Conservation (phyloP, 2,888 invertebrate genomes). For the Drosophila multiciliata region DNA sequence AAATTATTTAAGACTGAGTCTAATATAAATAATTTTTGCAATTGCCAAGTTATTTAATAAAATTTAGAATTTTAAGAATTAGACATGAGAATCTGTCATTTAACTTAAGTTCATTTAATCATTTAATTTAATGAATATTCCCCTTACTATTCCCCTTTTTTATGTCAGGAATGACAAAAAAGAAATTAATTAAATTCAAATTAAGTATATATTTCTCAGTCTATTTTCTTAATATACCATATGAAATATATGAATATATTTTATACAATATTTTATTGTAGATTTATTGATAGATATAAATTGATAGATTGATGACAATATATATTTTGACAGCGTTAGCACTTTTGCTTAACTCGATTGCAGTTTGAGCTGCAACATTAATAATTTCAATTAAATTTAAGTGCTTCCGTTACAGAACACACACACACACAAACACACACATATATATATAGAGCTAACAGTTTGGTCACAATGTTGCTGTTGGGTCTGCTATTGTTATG, state of each 20-base stretch:
- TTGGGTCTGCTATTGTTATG: conserved; percentile 30
- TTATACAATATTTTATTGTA: too few species aligned
- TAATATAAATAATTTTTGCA: neutral
- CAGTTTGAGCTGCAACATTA: conserved; percentile 42
- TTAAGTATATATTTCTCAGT: neutral
- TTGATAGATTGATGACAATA: conserved; percentile 15
- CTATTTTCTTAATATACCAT: neutral
- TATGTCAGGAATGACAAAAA: neutral
- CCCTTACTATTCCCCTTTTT: too few species aligned
- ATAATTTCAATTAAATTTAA: conserved; percentile 60
- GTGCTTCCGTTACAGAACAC: conserved; percentile 25
- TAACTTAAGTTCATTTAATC: too few species aligned
- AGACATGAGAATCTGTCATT: neutral
- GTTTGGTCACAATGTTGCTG: conserved; percentile 45
- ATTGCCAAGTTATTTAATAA: neutral
- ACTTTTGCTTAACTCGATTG: conserved; percentile 35
- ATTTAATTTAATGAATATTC: too few species aligned
- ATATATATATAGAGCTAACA: conserved; percentile 34
- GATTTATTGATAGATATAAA: neutral
- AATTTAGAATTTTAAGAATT: neutral
- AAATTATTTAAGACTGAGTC: neutral
- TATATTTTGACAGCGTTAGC: conserved; percentile 16
- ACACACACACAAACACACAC: neutral
- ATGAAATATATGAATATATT: neutral
- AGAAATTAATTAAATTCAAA: neutral